Base-by-base conservation (phyloP, 1,140 invertebrate genomes). In the Drosophila nikananu region DNA sequence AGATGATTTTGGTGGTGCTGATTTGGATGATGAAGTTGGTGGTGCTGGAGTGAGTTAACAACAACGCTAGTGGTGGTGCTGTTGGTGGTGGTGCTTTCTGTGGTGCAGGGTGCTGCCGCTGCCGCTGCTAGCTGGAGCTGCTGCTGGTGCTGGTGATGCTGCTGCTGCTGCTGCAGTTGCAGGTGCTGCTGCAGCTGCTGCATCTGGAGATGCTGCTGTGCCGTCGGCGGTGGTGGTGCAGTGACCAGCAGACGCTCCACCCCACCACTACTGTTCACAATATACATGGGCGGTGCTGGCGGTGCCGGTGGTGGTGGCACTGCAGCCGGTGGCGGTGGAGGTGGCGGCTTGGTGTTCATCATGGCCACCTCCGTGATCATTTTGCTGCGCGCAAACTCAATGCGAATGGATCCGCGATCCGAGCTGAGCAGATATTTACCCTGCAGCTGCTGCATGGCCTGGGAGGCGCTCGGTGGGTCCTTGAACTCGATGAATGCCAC, bases 351-450 rank as follows among this genome's bases (percentile, higher is more conserved):
- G 51, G 35, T 60, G 58, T 67, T 81, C 48, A 83, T 86, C 32
- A 86, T 57, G 15, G 78, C 32, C 19, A 80, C 44, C 66, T 93
- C 92, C 30, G 83, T 93, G 27, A 92, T 76, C 98, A 99, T 99
- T 96, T 99, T 99, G 94, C 97, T 98, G 95, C 98, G 98, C 93
- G 98, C 98, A 95, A 98, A 99, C 95, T 99, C 98, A 94, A 99
- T 98, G 94, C 98, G 96, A 94, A 99, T 98, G 92, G 98, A 97
- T 91, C 98, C 98, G 82, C 97, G 96, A 93, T 99, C 98, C 71
- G 98, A 99, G 93, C 97, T 98, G 92, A 98, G 95, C 78, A 99
- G 96, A 93, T 98, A 97, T 93, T 97, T 97, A 93, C 98, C 98
- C 94, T 99, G 98, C 80, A 99, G 96, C 86, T 97, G 95, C 84